Conservation (phyloP, 2,797 vertebrate species). For the Heteromormyrus szaboi region DNA sequence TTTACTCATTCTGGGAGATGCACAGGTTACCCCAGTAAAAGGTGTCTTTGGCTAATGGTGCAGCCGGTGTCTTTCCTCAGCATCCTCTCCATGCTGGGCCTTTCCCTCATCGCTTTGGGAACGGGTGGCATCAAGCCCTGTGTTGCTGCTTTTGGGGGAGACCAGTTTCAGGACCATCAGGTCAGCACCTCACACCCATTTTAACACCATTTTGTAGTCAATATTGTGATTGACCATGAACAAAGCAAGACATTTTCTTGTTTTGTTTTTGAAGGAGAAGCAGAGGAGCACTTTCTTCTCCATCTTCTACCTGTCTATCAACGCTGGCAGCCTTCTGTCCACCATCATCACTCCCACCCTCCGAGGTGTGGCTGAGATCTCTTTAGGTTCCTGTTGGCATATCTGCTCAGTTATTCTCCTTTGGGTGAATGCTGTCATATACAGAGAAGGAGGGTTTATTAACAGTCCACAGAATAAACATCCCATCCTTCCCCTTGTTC, state of each 20-base stretch:
- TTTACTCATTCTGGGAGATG: not conserved
- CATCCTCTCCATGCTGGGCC: slow-evolving; percentile 70
- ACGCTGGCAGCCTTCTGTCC: slow-evolving; percentile 86
- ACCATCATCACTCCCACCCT: slow-evolving; percentile 86
- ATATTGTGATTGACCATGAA: not conserved
- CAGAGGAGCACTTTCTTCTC: slow-evolving; percentile 88
- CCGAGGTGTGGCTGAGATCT: slow-evolving; percentile 64
- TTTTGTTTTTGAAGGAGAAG: slow-evolving; percentile 63
- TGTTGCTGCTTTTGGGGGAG: slow-evolving; percentile 89
- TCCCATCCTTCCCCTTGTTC: not conserved
- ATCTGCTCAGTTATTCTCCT: not conserved
- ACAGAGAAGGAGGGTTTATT: not conserved
- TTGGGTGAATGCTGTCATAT: not conserved
- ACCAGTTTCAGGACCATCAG: slow-evolving; percentile 85
- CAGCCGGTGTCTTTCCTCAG: slow-evolving; percentile 45
- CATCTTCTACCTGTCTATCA: slow-evolving; percentile 89
- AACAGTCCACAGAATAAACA: not conserved
- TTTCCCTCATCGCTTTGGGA: slow-evolving; percentile 83
- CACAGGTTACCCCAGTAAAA: not conserved
- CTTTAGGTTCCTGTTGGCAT: not conserved
- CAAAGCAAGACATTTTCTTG: not conserved
- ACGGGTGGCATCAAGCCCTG: slow-evolving; percentile 97
- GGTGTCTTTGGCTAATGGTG: not conserved
- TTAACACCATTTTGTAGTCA: not conserved
- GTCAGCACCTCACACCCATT: slow-evolving; percentile 45